Evolutionary conservation across 2,888 invertebrate genomes (phyloP).

Genomic region (Tetramorium bicarinatum): DNA sequence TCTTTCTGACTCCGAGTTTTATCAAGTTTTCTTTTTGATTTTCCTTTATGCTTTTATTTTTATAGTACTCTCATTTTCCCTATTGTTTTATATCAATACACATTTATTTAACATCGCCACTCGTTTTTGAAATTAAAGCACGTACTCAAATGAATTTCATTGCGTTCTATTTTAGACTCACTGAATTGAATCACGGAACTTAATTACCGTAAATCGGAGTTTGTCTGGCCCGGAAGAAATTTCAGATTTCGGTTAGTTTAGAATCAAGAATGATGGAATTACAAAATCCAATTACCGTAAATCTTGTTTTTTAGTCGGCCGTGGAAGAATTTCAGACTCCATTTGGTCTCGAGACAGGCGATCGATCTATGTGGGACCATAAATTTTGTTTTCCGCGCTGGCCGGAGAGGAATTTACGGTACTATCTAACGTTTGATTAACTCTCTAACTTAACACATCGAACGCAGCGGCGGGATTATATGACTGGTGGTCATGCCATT

Average conservation of each 20-base stretch:
- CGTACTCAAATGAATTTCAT: slow-evolving; percentile 17
- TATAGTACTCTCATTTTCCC: not conserved
- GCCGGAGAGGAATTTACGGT: slow-evolving; percentile 38
- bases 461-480: slow-evolving; percentile 24
- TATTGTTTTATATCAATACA: slow-evolving; percentile 1
- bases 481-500: slow-evolving; percentile 18
- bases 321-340: slow-evolving; percentile 56
- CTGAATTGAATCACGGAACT: slow-evolving; percentile 7
- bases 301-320: slow-evolving; percentile 53
- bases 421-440: slow-evolving; percentile 56
- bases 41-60: not conserved
- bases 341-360: slow-evolving; percentile 56
- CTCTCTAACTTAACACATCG: slow-evolving; percentile 40
- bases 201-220: slow-evolving; percentile 47
- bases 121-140: not conserved
- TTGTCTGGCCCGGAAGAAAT: slow-evolving; percentile 18
- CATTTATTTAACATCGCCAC: not conserved
- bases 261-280: slow-evolving; percentile 48
- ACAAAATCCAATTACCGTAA: slow-evolving; percentile 57
- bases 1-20: not conserved
- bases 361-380: slow-evolving; percentile 48
- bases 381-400: slow-evolving; percentile 55
- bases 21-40: not conserved
- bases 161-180: slow-evolving; percentile 7
- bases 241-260: slow-evolving; percentile 47